Evolutionary conservation across 2,113 vertebrate species (phyloP).

Genomic region (Callaeas wilsoni): DNA sequence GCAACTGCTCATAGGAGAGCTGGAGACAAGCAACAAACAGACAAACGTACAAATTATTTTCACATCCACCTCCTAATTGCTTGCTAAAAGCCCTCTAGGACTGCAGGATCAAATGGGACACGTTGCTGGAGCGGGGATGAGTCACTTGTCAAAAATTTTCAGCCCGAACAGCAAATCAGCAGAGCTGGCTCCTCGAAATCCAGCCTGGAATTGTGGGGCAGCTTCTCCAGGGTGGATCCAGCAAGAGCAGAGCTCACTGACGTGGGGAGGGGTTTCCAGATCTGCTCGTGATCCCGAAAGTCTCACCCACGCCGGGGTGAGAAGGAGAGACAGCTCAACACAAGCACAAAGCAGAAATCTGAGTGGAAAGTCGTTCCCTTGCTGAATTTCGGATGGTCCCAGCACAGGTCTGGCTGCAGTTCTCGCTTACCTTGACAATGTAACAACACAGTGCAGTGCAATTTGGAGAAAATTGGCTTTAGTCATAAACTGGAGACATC

Average conservation of each 20-base stretch:
- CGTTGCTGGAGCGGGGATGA: constrained; percentile 9
- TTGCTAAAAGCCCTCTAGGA: constrained; percentile 56
- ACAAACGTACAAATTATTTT: constrained; percentile 70
- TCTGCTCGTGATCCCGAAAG: not conserved
- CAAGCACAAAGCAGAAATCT: not conserved
- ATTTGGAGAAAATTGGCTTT: not conserved
- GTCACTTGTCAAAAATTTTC: constrained; percentile 37
- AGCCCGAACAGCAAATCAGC: not conserved
- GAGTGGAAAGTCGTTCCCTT: not conserved
- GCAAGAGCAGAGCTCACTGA: not conserved
- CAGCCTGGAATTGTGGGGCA: not conserved
- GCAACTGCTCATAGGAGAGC: constrained; percentile 4
- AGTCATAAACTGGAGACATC: not conserved
- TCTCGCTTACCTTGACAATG: not conserved
- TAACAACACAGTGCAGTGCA: not conserved
- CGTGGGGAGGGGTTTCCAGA: not conserved
- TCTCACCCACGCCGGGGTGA: not conserved
- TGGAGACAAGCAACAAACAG: constrained; percentile 56
- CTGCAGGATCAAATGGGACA: constrained; percentile 51
- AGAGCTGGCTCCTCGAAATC: not conserved
- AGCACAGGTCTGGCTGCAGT: not conserved
- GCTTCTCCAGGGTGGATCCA: not conserved
- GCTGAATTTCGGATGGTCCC: not conserved
- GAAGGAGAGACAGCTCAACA: not conserved
- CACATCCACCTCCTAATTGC: constrained; percentile 68